Evolutionary conservation across 2,113 vertebrate species (phyloP), one percentile per base, ranked within the genome.

Genomic region (Anhinga anhinga): DNA sequence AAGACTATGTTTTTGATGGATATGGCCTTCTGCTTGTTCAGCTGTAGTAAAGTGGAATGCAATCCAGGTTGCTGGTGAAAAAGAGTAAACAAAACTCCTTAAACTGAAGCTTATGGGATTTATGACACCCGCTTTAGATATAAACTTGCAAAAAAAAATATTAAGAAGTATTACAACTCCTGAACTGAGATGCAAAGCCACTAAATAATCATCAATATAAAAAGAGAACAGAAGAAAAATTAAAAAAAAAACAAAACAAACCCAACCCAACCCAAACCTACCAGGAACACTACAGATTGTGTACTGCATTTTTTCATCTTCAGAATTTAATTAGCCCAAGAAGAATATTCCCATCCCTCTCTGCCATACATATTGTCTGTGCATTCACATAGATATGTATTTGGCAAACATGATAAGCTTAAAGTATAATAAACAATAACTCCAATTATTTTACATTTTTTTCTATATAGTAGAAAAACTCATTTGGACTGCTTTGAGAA

Each of bases 21-120:
- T 91, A 96, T 50, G 38, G 88, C 86, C 93, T 91, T 96, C 94
- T 97, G 91, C 77, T 95, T 95, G 94, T 94, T 95, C 97, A 97
- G 83, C 86, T 95, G 93, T 79, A 90, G 88, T 73, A 93, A 52
- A 76, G 53, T 84, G 45, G 70, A 79, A 96, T 79, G 66, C 14
- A 87, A 70, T 77, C 52, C 86, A 89, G 80, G 83, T 45, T 95
- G 88, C 82, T 69, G 62, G 66, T 65, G 53, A 89, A 66, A 88
- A 66, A 62, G 18, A 59, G 15, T 89, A 85, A 71, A 85, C 26
- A 91, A 74, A 95, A 70, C 29, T 94, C 73, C 42, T 44, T 58
- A 82, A 95, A 84, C 40, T 62, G 56, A 87, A 89, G 52, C 76
- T 73, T 82, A 38, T 8, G 8, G 66, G 87, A 93, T 66, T 74